Evolutionary conservation across 1,140 invertebrate genomes (phyloP).

Genomic region (Calosoma granatense): DNA sequence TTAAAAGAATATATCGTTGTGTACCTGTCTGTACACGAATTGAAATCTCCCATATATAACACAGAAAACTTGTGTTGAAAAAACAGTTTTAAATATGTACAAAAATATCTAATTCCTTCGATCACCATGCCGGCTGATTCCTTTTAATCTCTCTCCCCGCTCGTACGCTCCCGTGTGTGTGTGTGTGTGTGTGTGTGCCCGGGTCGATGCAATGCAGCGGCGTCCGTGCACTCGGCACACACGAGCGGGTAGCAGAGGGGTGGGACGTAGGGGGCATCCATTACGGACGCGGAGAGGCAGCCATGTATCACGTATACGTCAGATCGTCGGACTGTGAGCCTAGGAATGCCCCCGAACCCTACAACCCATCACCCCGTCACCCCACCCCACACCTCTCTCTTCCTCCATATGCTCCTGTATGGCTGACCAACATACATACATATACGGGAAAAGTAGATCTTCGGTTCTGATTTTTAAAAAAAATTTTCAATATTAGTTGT

Average conservation of each 20-base stretch:
- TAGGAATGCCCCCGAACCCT: slow-evolving; percentile 5
- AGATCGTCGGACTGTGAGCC: slow-evolving; percentile 1
- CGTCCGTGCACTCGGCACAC: neutral
- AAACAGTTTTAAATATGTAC: no score
- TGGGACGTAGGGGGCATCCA: neutral
- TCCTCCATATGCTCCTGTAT: neutral
- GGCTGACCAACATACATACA: neutral
- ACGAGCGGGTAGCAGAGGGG: neutral
- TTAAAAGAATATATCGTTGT: no score
- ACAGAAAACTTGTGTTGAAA: no score
- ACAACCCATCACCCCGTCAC: neutral
- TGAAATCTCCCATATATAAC: no score
- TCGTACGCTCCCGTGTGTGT: no score
- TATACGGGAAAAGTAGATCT: no score
- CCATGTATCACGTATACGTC: slow-evolving; percentile 7
- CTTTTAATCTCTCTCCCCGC: slow-evolving; percentile 6
- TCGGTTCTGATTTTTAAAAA: no score
- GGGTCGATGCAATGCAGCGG: slow-evolving; percentile 4
- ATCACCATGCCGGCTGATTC: neutral
- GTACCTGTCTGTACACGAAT: no score
- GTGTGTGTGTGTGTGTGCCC: no score
- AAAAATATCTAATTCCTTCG: neutral
- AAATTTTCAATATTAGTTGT: neutral
- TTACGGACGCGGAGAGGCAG: neutral
- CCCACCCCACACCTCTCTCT: neutral